Percentiles rank a stretch among this genome's conserved stretches.
These are phyloP conservation scores for Callipepla californica DNA, from an alignment of 2,113 vertebrate genomes.

Conservation along the genomic window DNA sequence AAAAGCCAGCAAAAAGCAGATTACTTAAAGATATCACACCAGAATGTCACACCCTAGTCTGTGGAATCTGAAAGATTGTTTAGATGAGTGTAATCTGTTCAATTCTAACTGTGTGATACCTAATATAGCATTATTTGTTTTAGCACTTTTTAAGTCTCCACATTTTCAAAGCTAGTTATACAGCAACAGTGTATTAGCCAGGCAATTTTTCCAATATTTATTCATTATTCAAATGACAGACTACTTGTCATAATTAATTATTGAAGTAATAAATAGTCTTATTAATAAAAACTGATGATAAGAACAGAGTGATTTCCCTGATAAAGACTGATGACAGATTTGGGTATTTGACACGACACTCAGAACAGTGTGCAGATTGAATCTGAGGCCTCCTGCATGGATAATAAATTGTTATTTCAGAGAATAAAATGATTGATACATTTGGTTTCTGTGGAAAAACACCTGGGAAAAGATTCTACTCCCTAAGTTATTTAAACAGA, in stretches of 20 bases:
- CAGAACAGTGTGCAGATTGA: conserved; percentile 89
- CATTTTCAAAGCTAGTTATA: conserved; percentile 67
- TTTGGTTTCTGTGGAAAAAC: conserved; percentile 86
- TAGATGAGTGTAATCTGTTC: conserved; percentile 31
- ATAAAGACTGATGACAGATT: conserved; percentile 96
- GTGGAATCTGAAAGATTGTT: neutral
- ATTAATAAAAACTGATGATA: conserved; percentile 89
- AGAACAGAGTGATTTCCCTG: conserved; percentile 82
- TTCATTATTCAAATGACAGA: conserved; percentile 86
- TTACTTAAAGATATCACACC: neutral
- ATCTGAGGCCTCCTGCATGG: conserved; percentile 91
- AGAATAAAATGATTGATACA: conserved; percentile 95
- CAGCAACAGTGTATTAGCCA: conserved; percentile 79
- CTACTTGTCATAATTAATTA: conserved; percentile 96
- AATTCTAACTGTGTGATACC: conserved; percentile 34
- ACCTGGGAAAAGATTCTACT: conserved; percentile 84
- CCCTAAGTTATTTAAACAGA: conserved; percentile 82
- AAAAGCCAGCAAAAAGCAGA: neutral
- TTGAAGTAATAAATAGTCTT: conserved; percentile 90
- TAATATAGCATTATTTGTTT: conserved; percentile 53
- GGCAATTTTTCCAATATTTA: conserved; percentile 94
- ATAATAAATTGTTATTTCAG: conserved; percentile 96
- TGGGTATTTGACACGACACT: conserved; percentile 86
- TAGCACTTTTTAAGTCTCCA: conserved; percentile 35
- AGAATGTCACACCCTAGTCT: neutral